Evolutionary conservation across 2,888 invertebrate species (phyloP).

Genomic region (Cryptocheilus praepositus): DNA sequence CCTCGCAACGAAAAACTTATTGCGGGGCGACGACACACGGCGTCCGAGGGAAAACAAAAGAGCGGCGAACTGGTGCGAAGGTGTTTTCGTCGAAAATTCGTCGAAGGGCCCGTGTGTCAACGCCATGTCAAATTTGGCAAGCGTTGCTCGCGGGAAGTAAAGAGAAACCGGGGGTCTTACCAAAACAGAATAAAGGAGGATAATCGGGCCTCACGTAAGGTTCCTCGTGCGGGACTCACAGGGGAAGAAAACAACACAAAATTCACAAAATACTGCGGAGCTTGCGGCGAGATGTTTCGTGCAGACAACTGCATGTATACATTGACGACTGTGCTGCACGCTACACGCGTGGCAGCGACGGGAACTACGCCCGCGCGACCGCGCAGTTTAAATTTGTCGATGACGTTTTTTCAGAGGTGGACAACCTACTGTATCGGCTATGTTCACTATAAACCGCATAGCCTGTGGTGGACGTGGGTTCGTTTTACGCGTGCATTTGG

Average conservation of each 20-base stretch:
- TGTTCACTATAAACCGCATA: no score
- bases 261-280: constrained; percentile 47
- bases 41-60: neutral
- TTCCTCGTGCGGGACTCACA: constrained; percentile 38
- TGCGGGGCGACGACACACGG: neutral
- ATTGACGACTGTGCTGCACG: constrained; percentile 58
- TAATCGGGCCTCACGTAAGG: constrained; percentile 23
- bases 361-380: neutral
- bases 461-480: no score
- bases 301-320: constrained; percentile 69
- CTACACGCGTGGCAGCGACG: neutral
- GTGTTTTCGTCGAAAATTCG: constrained; percentile 31
- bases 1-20: neutral
- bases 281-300: constrained; percentile 61
- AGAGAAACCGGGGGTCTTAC: constrained; percentile 56
- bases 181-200: constrained; percentile 42
- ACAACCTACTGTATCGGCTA: no score
- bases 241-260: constrained; percentile 39
- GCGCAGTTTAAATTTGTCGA: constrained; percentile 16
- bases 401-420: no score
- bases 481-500: no score
- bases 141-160: constrained; percentile 47
- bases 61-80: constrained; percentile 3
- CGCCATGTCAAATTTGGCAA: constrained; percentile 61
- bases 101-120: constrained; percentile 45